These are phyloP conservation scores for Rhabdomys dilectus DNA, from an alignment of 2,113 vertebrate genomes.

Conservation along the genomic window DNA sequence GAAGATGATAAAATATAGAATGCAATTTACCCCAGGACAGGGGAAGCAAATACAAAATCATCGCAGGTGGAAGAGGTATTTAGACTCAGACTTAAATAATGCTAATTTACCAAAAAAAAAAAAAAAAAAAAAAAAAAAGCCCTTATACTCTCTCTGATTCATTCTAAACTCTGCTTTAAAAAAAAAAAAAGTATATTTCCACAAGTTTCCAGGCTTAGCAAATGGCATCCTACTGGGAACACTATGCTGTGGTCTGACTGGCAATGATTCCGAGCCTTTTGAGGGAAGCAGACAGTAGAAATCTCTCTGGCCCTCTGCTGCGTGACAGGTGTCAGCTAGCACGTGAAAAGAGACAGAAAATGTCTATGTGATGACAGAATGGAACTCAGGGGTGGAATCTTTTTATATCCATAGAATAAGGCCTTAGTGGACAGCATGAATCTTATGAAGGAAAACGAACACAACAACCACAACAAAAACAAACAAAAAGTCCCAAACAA, in stretches of 20 bases:
- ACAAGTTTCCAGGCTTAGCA: background rate
- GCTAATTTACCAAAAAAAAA: background rate
- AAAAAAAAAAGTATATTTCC: background rate
- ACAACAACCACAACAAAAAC: background rate
- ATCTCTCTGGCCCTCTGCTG: background rate
- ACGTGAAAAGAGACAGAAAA: background rate
- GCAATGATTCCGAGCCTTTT: background rate
- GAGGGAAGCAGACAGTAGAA: background rate
- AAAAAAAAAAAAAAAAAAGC: too few species aligned
- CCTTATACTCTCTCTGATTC: background rate
- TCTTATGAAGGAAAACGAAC: background rate
- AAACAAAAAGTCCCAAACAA: background rate
- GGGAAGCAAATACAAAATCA: slow-evolving; percentile 18
- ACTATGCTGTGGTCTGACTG: background rate
- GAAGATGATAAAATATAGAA: background rate
- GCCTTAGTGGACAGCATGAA: background rate
- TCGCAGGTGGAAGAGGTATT: background rate
- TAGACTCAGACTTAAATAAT: slow-evolving; percentile 5
- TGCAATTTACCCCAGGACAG: background rate
- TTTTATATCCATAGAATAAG: background rate
- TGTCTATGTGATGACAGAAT: background rate
- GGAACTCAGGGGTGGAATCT: background rate
- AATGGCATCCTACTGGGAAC: background rate
- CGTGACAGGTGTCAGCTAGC: background rate
- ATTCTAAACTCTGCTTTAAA: background rate